phyloP scores from a whole-genome alignment of 2,113 vertebrate species.

The Silurus asotus region DNA sequence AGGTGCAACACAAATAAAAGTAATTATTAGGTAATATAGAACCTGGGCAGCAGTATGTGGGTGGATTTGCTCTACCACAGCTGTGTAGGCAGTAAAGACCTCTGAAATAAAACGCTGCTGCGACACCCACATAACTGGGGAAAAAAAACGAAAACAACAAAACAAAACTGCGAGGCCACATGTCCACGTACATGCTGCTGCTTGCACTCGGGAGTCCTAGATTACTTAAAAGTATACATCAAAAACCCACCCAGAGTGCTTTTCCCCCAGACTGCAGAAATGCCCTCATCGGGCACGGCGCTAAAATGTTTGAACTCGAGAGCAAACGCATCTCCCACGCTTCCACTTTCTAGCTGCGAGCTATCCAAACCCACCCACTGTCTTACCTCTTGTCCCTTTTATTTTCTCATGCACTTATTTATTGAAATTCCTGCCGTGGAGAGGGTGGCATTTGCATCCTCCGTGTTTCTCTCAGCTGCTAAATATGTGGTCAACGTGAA shows the following conservation, averaged over 20 bases:
- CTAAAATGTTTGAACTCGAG: constrained; percentile 13
- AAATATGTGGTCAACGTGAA: not conserved
- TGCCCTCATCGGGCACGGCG: not conserved
- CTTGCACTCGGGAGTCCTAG: not conserved
- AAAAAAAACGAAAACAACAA: not conserved
- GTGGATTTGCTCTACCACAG: constrained; percentile 21
- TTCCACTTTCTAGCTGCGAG: constrained; percentile 2
- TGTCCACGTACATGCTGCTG: constrained; percentile 7
- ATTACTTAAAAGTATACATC: constrained; percentile 8
- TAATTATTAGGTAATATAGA: constrained; percentile 12
- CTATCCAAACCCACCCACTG: constrained; percentile 23
- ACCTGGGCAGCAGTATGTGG: constrained; percentile 21
- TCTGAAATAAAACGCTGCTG: not conserved
- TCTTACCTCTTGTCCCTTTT: constrained; percentile 19
- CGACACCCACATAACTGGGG: not conserved
- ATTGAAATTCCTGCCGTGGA: constrained; percentile 4
- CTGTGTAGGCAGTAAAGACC: constrained; percentile 23
- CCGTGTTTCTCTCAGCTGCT: not conserved
- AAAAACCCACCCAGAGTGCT: constrained; percentile 11
- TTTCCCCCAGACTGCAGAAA: not conserved
- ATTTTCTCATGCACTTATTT: not conserved
- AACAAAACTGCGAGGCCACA: constrained; percentile 21
- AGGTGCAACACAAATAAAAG: constrained; percentile 7
- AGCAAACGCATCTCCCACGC: constrained; percentile 23
- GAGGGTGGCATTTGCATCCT: not conserved